phyloP scores from a whole-genome alignment of 2,797 vertebrate species.

The Neostethus bicornis region DNA sequence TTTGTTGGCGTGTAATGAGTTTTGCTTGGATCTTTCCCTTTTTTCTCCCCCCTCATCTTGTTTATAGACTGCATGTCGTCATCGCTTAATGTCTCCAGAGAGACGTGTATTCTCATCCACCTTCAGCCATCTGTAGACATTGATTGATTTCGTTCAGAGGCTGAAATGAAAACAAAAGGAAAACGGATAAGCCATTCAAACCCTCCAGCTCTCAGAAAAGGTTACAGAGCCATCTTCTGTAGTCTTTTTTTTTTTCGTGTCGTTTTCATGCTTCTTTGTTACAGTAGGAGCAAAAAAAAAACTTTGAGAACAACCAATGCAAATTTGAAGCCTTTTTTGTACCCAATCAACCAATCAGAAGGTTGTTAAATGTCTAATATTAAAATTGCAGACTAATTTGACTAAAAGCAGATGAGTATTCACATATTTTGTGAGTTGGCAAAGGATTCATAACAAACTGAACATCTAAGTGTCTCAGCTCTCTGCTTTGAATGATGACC shows the following conservation, averaged over 20 bases:
- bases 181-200: constrained; percentile 35
- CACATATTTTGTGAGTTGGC: constrained; percentile 23
- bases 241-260: constrained; percentile 46
- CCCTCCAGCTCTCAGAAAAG: constrained; percentile 50
- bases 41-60: background rate
- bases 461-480: background rate
- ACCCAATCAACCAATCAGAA: constrained; percentile 36
- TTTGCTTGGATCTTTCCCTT: constrained; percentile 19
- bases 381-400: constrained; percentile 33
- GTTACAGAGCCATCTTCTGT: constrained; percentile 55
- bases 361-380: constrained; percentile 41
- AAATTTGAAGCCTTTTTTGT: constrained; percentile 32
- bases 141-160: constrained; percentile 37
- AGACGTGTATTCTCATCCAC: constrained; percentile 17
- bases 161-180: constrained; percentile 40
- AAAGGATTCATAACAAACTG: constrained; percentile 3
- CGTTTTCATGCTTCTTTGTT: constrained; percentile 38
- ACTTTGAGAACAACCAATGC: constrained; percentile 45
- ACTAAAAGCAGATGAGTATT: constrained; percentile 6
- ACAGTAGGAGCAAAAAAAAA: constrained; percentile 53
- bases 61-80: constrained; percentile 18
- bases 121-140: constrained; percentile 26
- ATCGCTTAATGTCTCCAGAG: constrained; percentile 28
- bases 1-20: constrained; percentile 10
- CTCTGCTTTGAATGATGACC: background rate